Percentiles rank a stretch among this genome's conserved stretches.
phyloP scores from a whole-genome alignment of 2,888 invertebrate species.

The Ennomos fuscantarius region DNA sequence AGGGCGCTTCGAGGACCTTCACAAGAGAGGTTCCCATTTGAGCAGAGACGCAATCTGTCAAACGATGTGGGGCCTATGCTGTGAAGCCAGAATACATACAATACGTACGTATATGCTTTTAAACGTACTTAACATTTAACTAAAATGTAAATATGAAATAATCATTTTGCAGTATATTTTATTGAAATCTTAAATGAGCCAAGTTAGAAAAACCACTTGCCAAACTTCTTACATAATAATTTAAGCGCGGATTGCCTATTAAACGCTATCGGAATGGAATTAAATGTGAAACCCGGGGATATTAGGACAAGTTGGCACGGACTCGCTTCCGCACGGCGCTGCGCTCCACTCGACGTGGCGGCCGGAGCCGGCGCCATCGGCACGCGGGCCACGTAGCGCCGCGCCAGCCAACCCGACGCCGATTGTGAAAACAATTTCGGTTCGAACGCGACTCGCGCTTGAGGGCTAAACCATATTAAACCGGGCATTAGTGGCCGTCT shows the following conservation, averaged over 20 bases:
- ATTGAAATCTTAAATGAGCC: neutral
- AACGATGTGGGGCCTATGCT: conserved; percentile 6
- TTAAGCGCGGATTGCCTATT: conserved; percentile 40
- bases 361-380: conserved; percentile 23
- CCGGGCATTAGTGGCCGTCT: conserved; percentile 22
- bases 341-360: conserved; percentile 5
- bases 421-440: conserved; percentile 46
- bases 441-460: conserved; percentile 38
- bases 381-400: conserved; percentile 40
- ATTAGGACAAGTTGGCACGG: conserved; percentile 43
- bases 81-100: conserved; percentile 1
- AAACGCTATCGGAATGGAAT: conserved; percentile 43
- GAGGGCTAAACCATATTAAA: conserved; percentile 28
- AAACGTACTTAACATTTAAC: neutral
- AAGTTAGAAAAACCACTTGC: conserved; percentile 10
- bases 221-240: conserved; percentile 31
- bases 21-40: conserved; percentile 28
- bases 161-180: neutral
- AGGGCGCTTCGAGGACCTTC: conserved; percentile 5
- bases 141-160: neutral
- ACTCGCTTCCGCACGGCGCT: conserved; percentile 34
- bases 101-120: neutral
- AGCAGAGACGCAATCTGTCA: conserved; percentile 26
- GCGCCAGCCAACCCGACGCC: conserved; percentile 17
- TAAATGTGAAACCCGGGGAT: conserved; percentile 41